Base-by-base conservation (phyloP, 2,113 vertebrate species). In the Rostratula benghalensis region DNA sequence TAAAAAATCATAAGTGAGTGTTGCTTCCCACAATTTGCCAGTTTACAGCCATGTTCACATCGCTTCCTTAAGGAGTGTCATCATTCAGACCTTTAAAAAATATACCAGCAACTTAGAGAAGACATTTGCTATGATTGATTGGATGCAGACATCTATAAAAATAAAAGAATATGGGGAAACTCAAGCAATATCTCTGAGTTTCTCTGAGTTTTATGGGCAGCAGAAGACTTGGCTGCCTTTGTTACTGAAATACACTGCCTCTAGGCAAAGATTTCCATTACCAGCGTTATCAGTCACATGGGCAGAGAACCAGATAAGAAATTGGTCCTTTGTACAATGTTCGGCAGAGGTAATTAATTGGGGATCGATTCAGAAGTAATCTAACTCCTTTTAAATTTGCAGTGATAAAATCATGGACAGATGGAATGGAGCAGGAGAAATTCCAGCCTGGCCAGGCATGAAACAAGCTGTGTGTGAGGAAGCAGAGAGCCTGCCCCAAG, bases 271-370 rank as follows among this genome's bases (percentile, higher is more conserved):
- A 45, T 87, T 83, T 89, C 87, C 87, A 73, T 77, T 77, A 61
- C 28, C 80, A 74, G 59, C 1, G 6, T 10, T 11, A 86, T 83
- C 80, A 53, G 87, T 53, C 89, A 68, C 90, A 11, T 25, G 65
- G 83, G 87, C 74, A 67, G 87, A 63, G 59, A 83, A 50, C 1
- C 13, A 93, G 87, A 82, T 65, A 67, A 91, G 93, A 75, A 84
- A 61, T 13, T 11, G 35, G 39, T 60, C 51, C 90, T 86, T 91
- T 31, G 83, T 15, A 57, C 69, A 20, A 6, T 45, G 70, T 53
- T 93, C 77, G 77, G 50, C 80, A 1, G 18, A 77, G 70, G 67
- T 68, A 92, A 96, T 95, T 95, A 94, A 97, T 94, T 95, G 89
- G n/a, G 68, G 74, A 94, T 94, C 70, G 68, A 96, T 92, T 87